Percentiles rank a stretch among this genome's conserved stretches.
Evolutionary conservation across 1,140 invertebrate genomes (phyloP).

Genomic region (Papilio glaucus): DNA sequence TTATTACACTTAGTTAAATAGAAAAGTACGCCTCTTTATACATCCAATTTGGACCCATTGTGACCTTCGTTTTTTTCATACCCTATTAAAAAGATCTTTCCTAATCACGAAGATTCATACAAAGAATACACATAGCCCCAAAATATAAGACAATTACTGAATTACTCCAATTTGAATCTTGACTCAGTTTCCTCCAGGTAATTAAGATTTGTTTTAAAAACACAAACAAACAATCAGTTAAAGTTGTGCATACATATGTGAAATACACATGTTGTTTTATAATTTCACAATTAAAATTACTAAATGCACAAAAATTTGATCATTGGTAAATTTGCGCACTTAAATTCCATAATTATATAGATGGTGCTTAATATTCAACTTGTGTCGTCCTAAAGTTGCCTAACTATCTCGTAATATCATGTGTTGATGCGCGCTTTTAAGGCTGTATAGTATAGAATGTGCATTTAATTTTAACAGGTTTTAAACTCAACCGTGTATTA

Average conservation of each 20-base stretch:
- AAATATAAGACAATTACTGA: too few species aligned
- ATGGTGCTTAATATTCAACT: neutral
- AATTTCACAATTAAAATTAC: neutral
- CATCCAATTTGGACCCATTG: too few species aligned
- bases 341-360: neutral
- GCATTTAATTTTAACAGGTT: constrained; percentile 12
- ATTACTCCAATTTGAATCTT: too few species aligned
- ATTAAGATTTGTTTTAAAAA: too few species aligned
- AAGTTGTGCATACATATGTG: neutral
- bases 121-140: too few species aligned
- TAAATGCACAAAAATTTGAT: neutral
- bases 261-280: neutral
- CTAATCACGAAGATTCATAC: too few species aligned
- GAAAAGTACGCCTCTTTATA: neutral
- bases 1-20: neutral
- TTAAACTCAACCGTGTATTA: neutral
- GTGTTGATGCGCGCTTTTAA: neutral
- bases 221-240: neutral
- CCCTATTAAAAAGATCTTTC: too few species aligned
- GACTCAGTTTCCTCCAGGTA: too few species aligned
- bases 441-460: neutral
- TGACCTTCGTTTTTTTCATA: too few species aligned
- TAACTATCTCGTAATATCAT: neutral
- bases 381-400: neutral
- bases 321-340: neutral